These are phyloP conservation scores for Aleadryas rufinucha DNA, from an alignment of 2,113 vertebrate genomes.

Conservation along the genomic window DNA sequence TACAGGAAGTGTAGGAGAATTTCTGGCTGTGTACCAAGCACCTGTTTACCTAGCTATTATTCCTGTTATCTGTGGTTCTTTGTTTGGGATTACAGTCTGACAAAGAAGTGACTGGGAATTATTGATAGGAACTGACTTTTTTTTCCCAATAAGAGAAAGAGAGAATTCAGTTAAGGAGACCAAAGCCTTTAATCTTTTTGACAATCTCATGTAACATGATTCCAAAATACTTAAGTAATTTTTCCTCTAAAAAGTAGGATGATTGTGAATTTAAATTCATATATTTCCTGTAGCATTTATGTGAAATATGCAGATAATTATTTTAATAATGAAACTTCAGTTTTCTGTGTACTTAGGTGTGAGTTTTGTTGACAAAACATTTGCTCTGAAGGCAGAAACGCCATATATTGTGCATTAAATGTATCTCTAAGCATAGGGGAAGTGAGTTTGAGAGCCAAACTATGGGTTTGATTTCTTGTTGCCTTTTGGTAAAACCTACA, in stretches of 20 bases:
- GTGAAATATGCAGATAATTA: neutral
- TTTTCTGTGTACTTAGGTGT: neutral
- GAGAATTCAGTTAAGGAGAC: neutral
- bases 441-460: neutral
- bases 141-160: neutral
- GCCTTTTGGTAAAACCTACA: neutral
- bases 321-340: neutral
- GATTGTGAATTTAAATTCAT: neutral
- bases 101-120: neutral
- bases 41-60: neutral
- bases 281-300: neutral
- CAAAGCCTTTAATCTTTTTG: neutral
- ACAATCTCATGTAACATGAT: neutral
- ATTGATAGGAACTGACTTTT: neutral
- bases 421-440: neutral
- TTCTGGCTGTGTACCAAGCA: neutral
- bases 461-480: neutral
- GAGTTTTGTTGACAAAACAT: neutral
- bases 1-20: neutral
- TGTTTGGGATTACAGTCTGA: neutral
- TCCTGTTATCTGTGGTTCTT: neutral
- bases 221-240: neutral
- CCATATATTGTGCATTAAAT: neutral
- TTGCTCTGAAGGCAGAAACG: neutral
- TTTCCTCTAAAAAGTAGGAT: neutral